Evolutionary conservation across 2,888 invertebrate species (phyloP).

Genomic region (Nomada lathburiana): DNA sequence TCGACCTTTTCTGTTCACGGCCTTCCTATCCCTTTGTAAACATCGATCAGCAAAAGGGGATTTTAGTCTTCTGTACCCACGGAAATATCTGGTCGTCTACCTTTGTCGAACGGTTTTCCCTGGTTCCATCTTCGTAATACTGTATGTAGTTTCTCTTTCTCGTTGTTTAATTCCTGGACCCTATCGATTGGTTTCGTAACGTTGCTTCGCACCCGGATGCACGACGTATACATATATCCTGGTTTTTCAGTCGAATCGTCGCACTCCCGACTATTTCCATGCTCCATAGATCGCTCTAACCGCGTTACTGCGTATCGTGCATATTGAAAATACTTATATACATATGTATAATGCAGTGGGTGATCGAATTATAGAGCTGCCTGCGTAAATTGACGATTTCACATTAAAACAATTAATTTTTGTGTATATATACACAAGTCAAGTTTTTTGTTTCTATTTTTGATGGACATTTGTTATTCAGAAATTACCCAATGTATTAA

Average conservation of each 20-base stretch:
- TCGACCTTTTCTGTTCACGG: constrained; percentile 11
- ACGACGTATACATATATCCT: constrained; percentile 47
- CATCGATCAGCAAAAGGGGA: constrained; percentile 7
- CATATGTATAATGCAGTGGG: too few species aligned
- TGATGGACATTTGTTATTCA: too few species aligned
- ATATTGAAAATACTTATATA: constrained; percentile 11
- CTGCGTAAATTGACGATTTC: too few species aligned
- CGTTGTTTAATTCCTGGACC: constrained; percentile 37
- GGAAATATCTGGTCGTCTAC: constrained; percentile 30
- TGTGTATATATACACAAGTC: too few species aligned
- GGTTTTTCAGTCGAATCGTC: constrained; percentile 53
- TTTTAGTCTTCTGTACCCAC: constrained; percentile 24
- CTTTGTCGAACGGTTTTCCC: constrained; percentile 23
- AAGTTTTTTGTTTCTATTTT: too few species aligned
- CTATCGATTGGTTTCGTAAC: constrained; percentile 57
- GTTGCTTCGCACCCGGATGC: constrained; percentile 49
- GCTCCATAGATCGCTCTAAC: constrained; percentile 39
- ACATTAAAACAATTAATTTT: too few species aligned
- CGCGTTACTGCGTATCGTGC: constrained; percentile 13
- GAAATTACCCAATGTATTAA: too few species aligned
- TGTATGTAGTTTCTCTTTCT: constrained; percentile 33
- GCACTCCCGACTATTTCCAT: constrained; percentile 43
- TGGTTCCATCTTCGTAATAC: constrained; percentile 1
- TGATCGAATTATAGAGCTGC: too few species aligned
- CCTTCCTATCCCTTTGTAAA: constrained; percentile 27